A percentile compares a stretch with the other conserved stretches of the same genome.
phyloP scores from a whole-genome alignment of 2,888 invertebrate genomes.

The Lasioglossum leucozonium region DNA sequence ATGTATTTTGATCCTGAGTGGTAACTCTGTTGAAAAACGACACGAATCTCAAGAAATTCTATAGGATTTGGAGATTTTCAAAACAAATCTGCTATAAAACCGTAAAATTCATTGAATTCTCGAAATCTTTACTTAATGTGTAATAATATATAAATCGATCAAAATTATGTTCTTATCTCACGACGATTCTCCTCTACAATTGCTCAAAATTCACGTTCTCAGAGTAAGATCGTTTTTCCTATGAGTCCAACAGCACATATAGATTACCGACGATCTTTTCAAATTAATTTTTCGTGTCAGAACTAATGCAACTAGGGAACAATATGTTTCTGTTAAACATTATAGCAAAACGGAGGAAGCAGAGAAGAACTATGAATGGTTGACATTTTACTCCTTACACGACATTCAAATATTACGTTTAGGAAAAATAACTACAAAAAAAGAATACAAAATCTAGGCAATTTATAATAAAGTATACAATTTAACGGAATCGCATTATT shows the following conservation, averaged over 20 bases:
- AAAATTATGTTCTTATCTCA: background rate
- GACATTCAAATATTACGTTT: constrained; percentile 5
- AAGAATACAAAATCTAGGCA: background rate
- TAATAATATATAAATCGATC: background rate
- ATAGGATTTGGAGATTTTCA: background rate
- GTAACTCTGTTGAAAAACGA: constrained; percentile 18
- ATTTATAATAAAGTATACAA: constrained; percentile 13
- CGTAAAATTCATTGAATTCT: background rate
- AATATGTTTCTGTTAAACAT: constrained; percentile 71
- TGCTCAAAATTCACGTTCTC: constrained; percentile 46
- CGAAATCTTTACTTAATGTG: background rate
- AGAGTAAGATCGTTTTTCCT: constrained; percentile 54
- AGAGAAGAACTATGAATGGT: constrained; percentile 70
- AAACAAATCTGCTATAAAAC: background rate
- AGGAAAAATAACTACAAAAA: constrained; percentile 1
- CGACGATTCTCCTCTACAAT: constrained; percentile 35
- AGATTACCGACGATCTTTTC: constrained; percentile 36
- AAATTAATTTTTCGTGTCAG: constrained; percentile 47
- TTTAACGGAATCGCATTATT: background rate
- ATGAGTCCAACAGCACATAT: constrained; percentile 68
- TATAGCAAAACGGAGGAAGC: constrained; percentile 71
- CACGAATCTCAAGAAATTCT: background rate
- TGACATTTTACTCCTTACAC: constrained; percentile 46
- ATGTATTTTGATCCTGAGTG: background rate
- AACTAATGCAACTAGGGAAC: constrained; percentile 53